Conservation (phyloP, 2,113 vertebrate genomes). For the Gopherus evgoodei region DNA sequence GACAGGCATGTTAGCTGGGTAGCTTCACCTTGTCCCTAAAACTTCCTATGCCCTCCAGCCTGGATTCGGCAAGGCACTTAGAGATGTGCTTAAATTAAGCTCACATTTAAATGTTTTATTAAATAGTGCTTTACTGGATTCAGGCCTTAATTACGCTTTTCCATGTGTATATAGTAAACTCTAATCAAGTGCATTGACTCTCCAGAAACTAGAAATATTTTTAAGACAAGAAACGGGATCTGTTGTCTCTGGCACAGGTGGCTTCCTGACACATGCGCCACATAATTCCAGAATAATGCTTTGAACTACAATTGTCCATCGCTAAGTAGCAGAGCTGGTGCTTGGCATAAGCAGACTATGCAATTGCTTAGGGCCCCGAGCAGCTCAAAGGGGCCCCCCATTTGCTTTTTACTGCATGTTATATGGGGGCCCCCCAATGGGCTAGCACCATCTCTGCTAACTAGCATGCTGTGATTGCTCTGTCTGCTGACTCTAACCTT, state of each 20-base stretch:
- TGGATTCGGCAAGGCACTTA: background rate
- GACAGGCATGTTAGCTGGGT: background rate
- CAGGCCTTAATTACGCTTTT: background rate
- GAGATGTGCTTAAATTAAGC: background rate
- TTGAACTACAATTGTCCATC: background rate
- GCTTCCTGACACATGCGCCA: background rate
- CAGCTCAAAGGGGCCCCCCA: background rate
- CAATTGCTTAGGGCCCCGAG: background rate
- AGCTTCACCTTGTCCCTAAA: background rate
- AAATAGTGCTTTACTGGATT: background rate
- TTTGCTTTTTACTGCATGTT: background rate
- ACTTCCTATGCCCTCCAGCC: background rate
- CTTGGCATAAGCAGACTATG: background rate
- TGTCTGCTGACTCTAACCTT: background rate
- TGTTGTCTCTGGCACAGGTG: background rate
- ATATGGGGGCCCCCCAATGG: background rate
- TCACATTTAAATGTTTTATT: background rate
- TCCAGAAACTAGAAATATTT: background rate
- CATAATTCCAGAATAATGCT: background rate
- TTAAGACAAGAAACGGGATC: background rate
- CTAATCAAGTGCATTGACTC: background rate
- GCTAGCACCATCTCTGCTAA: background rate
- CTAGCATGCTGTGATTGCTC: accelerated
- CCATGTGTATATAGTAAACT: background rate
- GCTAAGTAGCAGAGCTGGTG: background rate